Evolutionary conservation across 64 coral and sea anemone species (phyloP).

Genomic region (Actinia tenebrosa): DNA sequence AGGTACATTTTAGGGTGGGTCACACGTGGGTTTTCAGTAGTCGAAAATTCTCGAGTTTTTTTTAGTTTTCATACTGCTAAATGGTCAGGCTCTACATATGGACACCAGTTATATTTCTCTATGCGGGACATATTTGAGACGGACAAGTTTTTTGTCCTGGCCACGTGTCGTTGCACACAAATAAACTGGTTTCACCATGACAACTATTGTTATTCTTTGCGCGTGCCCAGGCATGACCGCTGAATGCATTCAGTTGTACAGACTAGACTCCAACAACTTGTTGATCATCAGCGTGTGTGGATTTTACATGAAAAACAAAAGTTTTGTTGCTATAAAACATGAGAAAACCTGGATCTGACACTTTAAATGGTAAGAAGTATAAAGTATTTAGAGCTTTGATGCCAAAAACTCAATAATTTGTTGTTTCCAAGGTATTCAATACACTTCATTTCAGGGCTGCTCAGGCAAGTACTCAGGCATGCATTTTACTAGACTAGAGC

Average conservation of each 20-base stretch:
- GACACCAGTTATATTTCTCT: too few species aligned
- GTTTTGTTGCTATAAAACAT: background rate
- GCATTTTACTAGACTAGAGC: too few species aligned
- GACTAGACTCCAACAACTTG: background rate
- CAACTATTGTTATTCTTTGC: conserved; percentile 1
- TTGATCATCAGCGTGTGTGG: background rate
- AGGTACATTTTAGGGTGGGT: too few species aligned
- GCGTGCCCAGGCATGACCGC: conserved; percentile 9
- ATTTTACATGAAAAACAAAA: background rate
- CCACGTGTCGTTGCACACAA: background rate
- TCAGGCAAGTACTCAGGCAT: too few species aligned
- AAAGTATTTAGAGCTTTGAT: background rate
- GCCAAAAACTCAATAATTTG: too few species aligned
- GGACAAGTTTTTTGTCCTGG: too few species aligned
- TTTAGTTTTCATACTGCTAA: too few species aligned
- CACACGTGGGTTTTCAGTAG: too few species aligned
- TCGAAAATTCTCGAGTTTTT: too few species aligned
- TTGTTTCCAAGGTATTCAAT: background rate
- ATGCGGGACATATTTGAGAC: too few species aligned
- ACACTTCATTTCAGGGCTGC: too few species aligned
- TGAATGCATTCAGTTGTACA: background rate
- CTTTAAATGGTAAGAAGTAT: background rate
- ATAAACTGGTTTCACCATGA: background rate
- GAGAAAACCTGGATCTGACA: background rate
- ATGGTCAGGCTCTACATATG: too few species aligned